phyloP scores from a whole-genome alignment of 2,888 invertebrate genomes.

The Idaea aversata region DNA sequence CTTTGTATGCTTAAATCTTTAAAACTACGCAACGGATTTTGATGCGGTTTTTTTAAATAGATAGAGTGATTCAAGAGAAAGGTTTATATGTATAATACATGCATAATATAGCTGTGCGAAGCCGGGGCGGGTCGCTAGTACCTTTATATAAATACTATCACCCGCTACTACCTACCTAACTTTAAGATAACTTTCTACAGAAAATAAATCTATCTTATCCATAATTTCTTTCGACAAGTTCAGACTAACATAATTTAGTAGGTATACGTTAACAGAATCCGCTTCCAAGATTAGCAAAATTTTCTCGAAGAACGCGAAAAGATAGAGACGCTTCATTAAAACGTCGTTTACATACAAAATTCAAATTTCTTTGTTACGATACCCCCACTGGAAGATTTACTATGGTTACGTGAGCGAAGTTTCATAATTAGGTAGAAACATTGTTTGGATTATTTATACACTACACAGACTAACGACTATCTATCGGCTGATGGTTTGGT shows the following conservation, averaged over 20 bases:
- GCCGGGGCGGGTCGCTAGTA: too few species aligned
- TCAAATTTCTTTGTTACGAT: slow-evolving; percentile 38
- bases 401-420: slow-evolving; percentile 36
- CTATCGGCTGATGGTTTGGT: neutral
- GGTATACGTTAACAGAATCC: slow-evolving; percentile 15
- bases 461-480: neutral
- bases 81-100: too few species aligned
- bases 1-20: too few species aligned
- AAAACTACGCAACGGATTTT: too few species aligned
- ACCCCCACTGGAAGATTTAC: slow-evolving; percentile 34
- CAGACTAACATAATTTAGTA: slow-evolving; percentile 4
- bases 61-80: too few species aligned
- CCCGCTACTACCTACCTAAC: neutral
- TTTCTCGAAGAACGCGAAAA: slow-evolving; percentile 25
- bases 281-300: slow-evolving; percentile 20
- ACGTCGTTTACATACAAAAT: slow-evolving; percentile 42
- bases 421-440: slow-evolving; percentile 35
- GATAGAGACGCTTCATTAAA: slow-evolving; percentile 40
- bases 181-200: neutral
- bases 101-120: too few species aligned
- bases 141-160: too few species aligned
- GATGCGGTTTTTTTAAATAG: too few species aligned
- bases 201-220: neutral
- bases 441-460: slow-evolving; percentile 10
- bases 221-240: slow-evolving; percentile 22